Evolutionary conservation across 2,797 vertebrate species (phyloP), one percentile per base, ranked within the genome.

Genomic region (Rhynchonycteris naso): DNA sequence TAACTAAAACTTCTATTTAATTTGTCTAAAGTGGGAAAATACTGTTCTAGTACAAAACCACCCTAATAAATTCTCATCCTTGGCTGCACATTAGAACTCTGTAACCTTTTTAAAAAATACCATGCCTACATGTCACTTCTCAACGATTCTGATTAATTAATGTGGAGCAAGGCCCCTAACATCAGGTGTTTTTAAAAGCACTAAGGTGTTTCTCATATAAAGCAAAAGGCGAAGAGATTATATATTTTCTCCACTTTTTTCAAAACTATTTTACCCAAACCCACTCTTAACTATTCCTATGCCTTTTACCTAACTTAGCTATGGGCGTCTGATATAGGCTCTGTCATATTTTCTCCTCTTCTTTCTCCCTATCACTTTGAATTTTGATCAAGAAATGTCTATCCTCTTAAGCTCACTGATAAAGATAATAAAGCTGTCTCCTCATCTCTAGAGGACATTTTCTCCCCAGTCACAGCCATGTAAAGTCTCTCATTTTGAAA

Each of bases 401-500:
- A 28, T n/a, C 12, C 30, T 58, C 35, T 90, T 38, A 68, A 79
- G n/a, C 56, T 91, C 21, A 87, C 50, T n/a, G 61, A 38, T 50
- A 93, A 54, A 65, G 8, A 47, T 19, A 5, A 78, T 66, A 72
- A 68, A 93, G 78, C 4, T 4, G 76, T 69, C 65, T 81, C 4
- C 76, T 74, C 12, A 84, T 90, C 50, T 52, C 30, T 38, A 43
- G 18, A 21, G 30, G 54, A 79, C 26, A n/a, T 81, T 92, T 74
- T 72, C 47, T 59, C 87, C 88, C 65, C 65, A 7, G 59, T 58
- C 24, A 88, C n/a, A 93, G 47, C 14, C 35, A 81, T 38, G 1
- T 18, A 14, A 76, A 92, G 18, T 61, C 65, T 47, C 35, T 90
- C 38, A 90, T 9, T 72, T 93, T 75, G 82, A 93, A 93, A 81